A percentile compares a stretch with the other conserved stretches of the same genome.
These are phyloP conservation scores for Thymelicus lineola DNA, from an alignment of 2,888 invertebrate genomes.

Conservation along the genomic window DNA sequence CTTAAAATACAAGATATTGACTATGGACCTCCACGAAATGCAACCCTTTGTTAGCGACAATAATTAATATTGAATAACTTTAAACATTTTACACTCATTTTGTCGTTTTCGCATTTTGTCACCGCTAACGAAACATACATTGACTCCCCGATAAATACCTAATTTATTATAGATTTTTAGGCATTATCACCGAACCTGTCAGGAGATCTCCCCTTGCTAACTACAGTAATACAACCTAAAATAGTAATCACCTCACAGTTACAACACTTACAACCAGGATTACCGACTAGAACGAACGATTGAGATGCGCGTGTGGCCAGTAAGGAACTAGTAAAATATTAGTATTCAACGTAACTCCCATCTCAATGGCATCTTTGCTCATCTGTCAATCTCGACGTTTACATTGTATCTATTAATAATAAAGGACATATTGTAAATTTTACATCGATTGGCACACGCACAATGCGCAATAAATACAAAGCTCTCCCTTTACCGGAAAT, in stretches of 20 bases:
- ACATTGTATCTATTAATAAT: slow-evolving; percentile 25
- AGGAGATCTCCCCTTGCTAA: too few species aligned
- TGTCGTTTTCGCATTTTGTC: too few species aligned
- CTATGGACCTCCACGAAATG: too few species aligned
- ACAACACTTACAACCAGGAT: slow-evolving; percentile 7
- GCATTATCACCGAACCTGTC: too few species aligned
- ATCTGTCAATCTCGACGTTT: slow-evolving; percentile 29
- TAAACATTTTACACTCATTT: too few species aligned
- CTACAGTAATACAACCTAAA: not conserved
- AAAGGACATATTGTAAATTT: not conserved
- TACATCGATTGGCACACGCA: not conserved
- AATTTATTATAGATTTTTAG: too few species aligned
- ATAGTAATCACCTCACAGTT: slow-evolving; percentile 11
- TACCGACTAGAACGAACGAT: slow-evolving; percentile 16
- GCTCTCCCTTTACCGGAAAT: not conserved
- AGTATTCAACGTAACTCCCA: slow-evolving; percentile 28
- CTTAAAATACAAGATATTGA: too few species aligned
- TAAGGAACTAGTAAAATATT: slow-evolving; percentile 24
- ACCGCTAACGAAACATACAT: too few species aligned
- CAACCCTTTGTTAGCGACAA: too few species aligned
- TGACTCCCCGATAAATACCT: too few species aligned
- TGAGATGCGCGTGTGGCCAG: slow-evolving; percentile 13
- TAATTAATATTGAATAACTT: too few species aligned
- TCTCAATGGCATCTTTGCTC: slow-evolving; percentile 24
- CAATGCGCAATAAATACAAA: not conserved